Percentiles rank a stretch among this genome's conserved stretches.
Conservation (phyloP, 2,888 invertebrate genomes). For the Nycteola revayana region DNA sequence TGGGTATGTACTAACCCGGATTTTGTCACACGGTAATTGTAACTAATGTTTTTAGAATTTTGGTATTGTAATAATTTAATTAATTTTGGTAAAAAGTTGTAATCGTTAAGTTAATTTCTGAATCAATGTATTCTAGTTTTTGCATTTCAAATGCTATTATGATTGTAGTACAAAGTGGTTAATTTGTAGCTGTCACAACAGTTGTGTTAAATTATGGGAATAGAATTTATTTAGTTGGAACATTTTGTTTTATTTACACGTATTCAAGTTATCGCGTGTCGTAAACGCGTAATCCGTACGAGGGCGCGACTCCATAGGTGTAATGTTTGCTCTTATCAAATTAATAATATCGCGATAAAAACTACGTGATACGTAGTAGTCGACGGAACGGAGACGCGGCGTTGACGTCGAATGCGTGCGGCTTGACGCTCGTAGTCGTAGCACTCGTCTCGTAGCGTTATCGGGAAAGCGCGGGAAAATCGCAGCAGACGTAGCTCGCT, state of each 20-base stretch:
- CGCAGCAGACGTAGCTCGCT: conserved; percentile 39
- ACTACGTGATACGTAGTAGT: conserved; percentile 22
- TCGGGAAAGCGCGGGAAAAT: conserved; percentile 80
- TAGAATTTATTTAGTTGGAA: conserved; percentile 59
- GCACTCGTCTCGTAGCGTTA: conserved; percentile 53
- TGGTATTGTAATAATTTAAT: too few species aligned
- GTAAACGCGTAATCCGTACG: conserved; percentile 30
- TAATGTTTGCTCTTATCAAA: conserved; percentile 48
- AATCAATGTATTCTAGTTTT: conserved; percentile 27
- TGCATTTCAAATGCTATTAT: conserved; percentile 41
- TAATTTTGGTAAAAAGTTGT: conserved; percentile 1
- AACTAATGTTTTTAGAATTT: not conserved
- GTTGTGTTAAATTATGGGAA: conserved; percentile 55
- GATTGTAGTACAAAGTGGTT: conserved; percentile 59
- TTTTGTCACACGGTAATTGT: conserved; percentile 5
- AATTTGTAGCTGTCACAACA: conserved; percentile 51
- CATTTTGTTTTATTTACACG: conserved; percentile 51
- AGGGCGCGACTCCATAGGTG: conserved; percentile 31
- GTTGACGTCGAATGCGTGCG: conserved; percentile 56
- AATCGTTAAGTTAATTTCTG: conserved; percentile 19
- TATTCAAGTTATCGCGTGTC: conserved; percentile 31
- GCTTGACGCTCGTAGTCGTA: conserved; percentile 21
- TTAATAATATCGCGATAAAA: conserved; percentile 61
- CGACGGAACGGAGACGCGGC: conserved; percentile 37
- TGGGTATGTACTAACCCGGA: too few species aligned